Percentiles rank a stretch among this genome's conserved stretches.
These are phyloP conservation scores for Antheraea assamensis DNA, from an alignment of 2,888 invertebrate genomes.

Conservation along the genomic window DNA sequence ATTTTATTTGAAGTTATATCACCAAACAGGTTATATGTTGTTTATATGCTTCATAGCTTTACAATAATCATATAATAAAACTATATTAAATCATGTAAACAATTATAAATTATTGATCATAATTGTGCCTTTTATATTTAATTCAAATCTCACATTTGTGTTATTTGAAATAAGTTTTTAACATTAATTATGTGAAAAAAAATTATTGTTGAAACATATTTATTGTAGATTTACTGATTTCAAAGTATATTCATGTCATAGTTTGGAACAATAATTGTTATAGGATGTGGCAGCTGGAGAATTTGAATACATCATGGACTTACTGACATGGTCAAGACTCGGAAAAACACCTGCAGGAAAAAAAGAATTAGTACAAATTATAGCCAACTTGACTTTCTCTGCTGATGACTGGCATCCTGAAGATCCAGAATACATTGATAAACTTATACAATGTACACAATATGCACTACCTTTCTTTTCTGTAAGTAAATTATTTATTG, in stretches of 20 bases:
- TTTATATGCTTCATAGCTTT: no score
- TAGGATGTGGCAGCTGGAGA: conserved; percentile 96
- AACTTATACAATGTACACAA: conserved; percentile 92
- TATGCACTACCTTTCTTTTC: conserved; percentile 94
- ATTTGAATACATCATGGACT: conserved; percentile 93
- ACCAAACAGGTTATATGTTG: no score
- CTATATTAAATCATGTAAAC: no score
- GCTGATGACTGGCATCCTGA: conserved; percentile 87
- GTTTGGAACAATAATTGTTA: conserved; percentile 6
- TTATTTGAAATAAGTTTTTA: neutral
- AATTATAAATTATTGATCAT: no score
- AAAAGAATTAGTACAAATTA: conserved; percentile 92
- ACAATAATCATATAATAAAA: no score
- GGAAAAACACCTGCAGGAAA: conserved; percentile 92
- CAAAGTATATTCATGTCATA: neutral
- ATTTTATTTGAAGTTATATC: no score
- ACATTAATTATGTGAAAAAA: neutral
- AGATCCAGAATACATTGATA: conserved; percentile 88
- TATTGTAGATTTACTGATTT: neutral
- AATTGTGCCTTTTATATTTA: no score
- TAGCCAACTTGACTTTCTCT: conserved; percentile 89
- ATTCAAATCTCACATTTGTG: no score
- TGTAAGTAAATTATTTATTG: conserved; percentile 80
- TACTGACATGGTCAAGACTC: conserved; percentile 90
- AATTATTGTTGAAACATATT: neutral